Conservation (phyloP, 2,888 invertebrate species). For the Drosophila nigricruria region DNA sequence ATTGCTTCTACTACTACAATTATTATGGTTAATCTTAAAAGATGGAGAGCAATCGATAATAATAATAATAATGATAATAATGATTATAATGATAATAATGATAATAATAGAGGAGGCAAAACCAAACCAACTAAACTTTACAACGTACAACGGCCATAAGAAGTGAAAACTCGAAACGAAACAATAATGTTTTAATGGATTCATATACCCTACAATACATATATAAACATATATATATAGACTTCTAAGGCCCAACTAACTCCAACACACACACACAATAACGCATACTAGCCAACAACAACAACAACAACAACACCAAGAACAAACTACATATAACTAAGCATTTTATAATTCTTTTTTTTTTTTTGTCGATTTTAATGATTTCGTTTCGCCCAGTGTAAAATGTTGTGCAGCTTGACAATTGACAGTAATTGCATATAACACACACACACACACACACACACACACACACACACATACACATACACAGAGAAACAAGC, state of each 20-base stretch:
- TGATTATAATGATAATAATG: conserved; percentile 32
- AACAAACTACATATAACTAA: conserved; percentile 40
- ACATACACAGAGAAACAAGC: conserved; percentile 22
- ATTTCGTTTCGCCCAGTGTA: conserved; percentile 63
- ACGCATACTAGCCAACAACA: conserved; percentile 75
- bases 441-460: conserved; percentile 8
- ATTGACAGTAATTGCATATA: conserved; percentile 34
- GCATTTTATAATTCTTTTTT: conserved; percentile 56
- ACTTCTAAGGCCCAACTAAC: conserved; percentile 64
- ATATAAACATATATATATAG: conserved; percentile 28
- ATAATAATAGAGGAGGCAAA: conserved; percentile 36
- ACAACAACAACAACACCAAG: conserved; percentile 38
- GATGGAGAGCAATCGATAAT: conserved; percentile 11
- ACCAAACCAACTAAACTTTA: conserved; percentile 35
- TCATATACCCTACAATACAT: conserved; percentile 22
- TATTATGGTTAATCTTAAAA: conserved; percentile 31
- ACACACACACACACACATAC: conserved; percentile 14
- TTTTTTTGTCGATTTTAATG: conserved; percentile 14
- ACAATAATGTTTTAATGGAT: conserved; percentile 58
- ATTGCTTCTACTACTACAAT: conserved; percentile 34
- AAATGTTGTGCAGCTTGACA: conserved; percentile 53
- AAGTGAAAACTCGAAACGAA: conserved; percentile 69
- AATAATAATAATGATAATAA: conserved; percentile 23
- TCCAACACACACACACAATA: conserved; percentile 55
- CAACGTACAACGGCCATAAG: conserved; percentile 68